Evolutionary conservation across 2,113 vertebrate genomes (phyloP).

Genomic region (Loxodonta africana): DNA sequence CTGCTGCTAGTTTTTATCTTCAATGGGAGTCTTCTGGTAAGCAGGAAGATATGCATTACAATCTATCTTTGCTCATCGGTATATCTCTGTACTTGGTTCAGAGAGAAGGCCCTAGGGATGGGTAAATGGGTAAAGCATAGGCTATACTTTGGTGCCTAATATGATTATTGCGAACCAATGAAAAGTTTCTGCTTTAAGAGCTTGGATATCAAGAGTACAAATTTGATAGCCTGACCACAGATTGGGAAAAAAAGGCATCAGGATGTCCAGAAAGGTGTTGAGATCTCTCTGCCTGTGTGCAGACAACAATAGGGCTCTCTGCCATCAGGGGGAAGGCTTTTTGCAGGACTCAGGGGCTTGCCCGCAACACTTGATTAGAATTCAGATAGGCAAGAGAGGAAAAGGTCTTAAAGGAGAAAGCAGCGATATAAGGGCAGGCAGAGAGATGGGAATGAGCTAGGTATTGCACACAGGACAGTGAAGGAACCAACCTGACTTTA

Average conservation of each 20-base stretch:
- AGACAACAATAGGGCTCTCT: not conserved
- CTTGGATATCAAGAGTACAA: not conserved
- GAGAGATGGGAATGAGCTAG: not conserved
- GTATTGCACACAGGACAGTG: not conserved
- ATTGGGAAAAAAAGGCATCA: not conserved
- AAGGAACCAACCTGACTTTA: not conserved
- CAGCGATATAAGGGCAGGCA: not conserved
- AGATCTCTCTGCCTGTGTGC: not conserved
- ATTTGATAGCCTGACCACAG: not conserved
- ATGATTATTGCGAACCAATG: not conserved
- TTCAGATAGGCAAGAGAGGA: not conserved
- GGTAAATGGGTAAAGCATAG: not conserved
- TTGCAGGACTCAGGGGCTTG: not conserved
- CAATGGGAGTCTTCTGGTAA: not conserved
- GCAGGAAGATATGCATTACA: not conserved
- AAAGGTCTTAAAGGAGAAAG: not conserved
- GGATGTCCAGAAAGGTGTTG: not conserved
- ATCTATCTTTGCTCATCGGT: not conserved
- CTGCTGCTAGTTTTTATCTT: not conserved
- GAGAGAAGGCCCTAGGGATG: not conserved
- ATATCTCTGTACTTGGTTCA: not conserved
- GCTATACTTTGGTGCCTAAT: not conserved
- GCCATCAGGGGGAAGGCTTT: constrained; percentile 2
- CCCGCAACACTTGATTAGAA: constrained; percentile 41
- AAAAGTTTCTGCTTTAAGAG: constrained; percentile 18